Conservation (phyloP, 2,888 invertebrate genomes). For the Epinotia brunnichana region DNA sequence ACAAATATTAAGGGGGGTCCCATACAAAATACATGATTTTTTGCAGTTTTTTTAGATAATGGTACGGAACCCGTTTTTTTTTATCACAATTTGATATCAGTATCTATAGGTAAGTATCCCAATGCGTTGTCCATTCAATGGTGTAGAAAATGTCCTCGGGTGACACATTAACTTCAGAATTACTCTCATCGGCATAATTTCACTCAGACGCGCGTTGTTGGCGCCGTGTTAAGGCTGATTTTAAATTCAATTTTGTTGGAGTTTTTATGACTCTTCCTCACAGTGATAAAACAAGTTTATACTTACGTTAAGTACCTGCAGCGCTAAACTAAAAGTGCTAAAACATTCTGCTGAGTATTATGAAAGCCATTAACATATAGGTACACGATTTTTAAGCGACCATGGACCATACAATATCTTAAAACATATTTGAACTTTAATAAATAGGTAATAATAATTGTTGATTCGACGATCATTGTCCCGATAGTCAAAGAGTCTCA, state of each 20-base stretch:
- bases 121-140: conserved; percentile 13
- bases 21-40: no score
- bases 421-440: no score
- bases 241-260: conserved; percentile 45
- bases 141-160: conserved; percentile 33
- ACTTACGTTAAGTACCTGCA: conserved; percentile 25
- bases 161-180: conserved; percentile 39
- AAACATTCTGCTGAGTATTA: conserved; percentile 1
- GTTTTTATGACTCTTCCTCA: conserved; percentile 41
- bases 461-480: no score
- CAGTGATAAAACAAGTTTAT: conserved; percentile 40
- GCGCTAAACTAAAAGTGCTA: conserved; percentile 25
- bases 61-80: no score
- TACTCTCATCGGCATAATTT: conserved; percentile 44
- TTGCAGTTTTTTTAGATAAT: no score
- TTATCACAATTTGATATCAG: no score
- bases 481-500: no score
- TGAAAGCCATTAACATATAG: background rate
- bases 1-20: no score
- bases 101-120: background rate
- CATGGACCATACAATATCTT: no score
- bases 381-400: no score
- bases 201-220: conserved; percentile 40
- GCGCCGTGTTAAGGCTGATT: conserved; percentile 42
- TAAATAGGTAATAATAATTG: no score